These are phyloP conservation scores for Achroia grisella DNA, from an alignment of 1,140 invertebrate genomes.

Conservation along the genomic window DNA sequence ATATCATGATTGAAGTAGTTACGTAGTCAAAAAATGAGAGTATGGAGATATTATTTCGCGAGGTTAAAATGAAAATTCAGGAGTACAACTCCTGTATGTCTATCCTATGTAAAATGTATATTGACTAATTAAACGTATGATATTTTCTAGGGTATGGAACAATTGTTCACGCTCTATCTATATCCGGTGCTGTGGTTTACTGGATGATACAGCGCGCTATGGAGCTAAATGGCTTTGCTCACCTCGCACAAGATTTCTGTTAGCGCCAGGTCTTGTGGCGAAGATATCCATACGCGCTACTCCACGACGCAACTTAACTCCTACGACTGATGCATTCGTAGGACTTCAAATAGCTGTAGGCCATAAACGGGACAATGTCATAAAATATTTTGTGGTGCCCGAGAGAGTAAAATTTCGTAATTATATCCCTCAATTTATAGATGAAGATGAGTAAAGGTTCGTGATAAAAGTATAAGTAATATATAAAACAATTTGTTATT, in stretches of 20 bases:
- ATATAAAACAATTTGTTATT: too few species aligned
- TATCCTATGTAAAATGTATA: too few species aligned
- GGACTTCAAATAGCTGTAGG: conserved; percentile 38
- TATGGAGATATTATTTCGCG: too few species aligned
- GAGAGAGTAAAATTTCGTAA: conserved; percentile 38
- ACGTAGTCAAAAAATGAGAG: too few species aligned
- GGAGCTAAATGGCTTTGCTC: conserved; percentile 40
- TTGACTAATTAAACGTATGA: background rate
- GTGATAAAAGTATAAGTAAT: too few species aligned
- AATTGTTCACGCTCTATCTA: conserved; percentile 28
- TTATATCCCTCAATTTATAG: conserved; percentile 10
- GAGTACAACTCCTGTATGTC: too few species aligned
- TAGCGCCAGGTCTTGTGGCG: conserved; percentile 33
- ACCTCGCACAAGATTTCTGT: conserved; percentile 32
- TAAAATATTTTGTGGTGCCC: conserved; percentile 38
- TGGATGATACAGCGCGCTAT: conserved; percentile 30
- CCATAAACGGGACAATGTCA: conserved; percentile 37
- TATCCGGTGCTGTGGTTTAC: conserved; percentile 36
- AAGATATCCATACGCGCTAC: conserved; percentile 26
- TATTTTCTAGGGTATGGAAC: conserved; percentile 39
- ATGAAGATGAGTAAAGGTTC: conserved; percentile 10
- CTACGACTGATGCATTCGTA: conserved; percentile 18
- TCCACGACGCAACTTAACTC: conserved; percentile 20
- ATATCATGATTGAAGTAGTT: too few species aligned
- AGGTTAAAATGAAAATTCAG: too few species aligned